Evolutionary conservation across 2,113 vertebrate genomes (phyloP).

Genomic region (Gnathonemus echidnorhynchus): DNA sequence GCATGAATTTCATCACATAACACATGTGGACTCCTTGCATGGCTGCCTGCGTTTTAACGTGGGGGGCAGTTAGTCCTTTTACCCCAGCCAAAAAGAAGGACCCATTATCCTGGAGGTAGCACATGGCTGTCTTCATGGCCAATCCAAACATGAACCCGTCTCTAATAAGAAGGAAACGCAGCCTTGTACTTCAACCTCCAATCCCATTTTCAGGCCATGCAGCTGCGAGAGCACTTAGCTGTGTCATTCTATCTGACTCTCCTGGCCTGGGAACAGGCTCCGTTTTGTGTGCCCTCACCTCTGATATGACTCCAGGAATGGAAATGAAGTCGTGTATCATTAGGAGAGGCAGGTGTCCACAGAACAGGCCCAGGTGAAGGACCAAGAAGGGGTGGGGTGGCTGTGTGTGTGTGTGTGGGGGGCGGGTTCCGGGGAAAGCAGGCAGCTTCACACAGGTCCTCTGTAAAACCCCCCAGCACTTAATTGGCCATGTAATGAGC

Average conservation of each 20-base stretch:
- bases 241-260: constrained; percentile 72
- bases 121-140: constrained; percentile 65
- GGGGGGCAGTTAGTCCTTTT: not conserved
- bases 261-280: constrained; percentile 59
- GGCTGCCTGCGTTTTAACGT: not conserved
- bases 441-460: constrained; percentile 50
- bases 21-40: not conserved
- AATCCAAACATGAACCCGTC: constrained; percentile 63
- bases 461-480: constrained; percentile 50
- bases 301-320: constrained; percentile 75
- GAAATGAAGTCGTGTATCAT: constrained; percentile 79
- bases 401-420: not conserved
- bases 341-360: constrained; percentile 84
- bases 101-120: constrained; percentile 63
- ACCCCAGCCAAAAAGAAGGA: constrained; percentile 13
- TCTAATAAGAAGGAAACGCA: constrained; percentile 18
- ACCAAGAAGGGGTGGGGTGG: constrained; percentile 29
- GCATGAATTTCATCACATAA: not conserved
- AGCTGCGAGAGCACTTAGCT: constrained; percentile 71
- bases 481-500: constrained; percentile 84
- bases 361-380: constrained; percentile 78
- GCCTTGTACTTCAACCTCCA: constrained; percentile 57
- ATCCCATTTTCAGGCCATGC: constrained; percentile 64
- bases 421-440: constrained; percentile 43
- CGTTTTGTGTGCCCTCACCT: constrained; percentile 64